Conservation (phyloP, 64 coral and sea anemone species). For the Dendrophyllia cribrosa region DNA sequence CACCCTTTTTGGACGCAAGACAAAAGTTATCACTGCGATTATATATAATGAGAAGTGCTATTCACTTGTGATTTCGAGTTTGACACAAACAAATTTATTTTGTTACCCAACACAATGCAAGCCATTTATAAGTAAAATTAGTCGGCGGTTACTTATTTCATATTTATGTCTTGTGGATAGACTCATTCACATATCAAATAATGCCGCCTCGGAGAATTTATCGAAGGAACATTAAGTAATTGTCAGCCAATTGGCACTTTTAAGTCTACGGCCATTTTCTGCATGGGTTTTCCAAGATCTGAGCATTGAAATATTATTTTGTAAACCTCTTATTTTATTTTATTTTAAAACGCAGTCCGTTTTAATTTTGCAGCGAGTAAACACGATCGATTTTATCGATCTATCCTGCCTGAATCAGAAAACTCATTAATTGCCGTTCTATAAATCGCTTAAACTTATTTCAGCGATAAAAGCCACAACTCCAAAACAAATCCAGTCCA, state of each 20-base stretch:
- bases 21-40: slow-evolving; percentile 20
- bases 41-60: slow-evolving; percentile 39
- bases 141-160: slow-evolving; percentile 64
- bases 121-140: slow-evolving; percentile 63
- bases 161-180: slow-evolving; percentile 73
- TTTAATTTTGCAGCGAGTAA: neutral
- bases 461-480: slow-evolving; percentile 73
- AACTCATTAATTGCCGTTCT: slow-evolving; percentile 68
- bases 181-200: slow-evolving; percentile 90
- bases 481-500: slow-evolving; percentile 81
- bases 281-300: slow-evolving; percentile 40
- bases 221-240: slow-evolving; percentile 73
- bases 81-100: slow-evolving; percentile 75
- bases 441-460: slow-evolving; percentile 81
- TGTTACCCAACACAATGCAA: slow-evolving; percentile 63
- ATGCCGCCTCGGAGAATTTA: slow-evolving; percentile 77
- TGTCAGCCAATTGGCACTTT: slow-evolving; percentile 76
- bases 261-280: slow-evolving; percentile 52
- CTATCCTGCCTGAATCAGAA: slow-evolving; percentile 44
- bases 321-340: neutral
- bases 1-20: neutral
- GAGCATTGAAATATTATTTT: neutral
- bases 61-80: slow-evolving; percentile 74
- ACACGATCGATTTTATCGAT: slow-evolving; percentile 5
- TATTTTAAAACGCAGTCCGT: neutral